phyloP scores from a whole-genome alignment of 2,113 vertebrate species.

The Silurus meridionalis region DNA sequence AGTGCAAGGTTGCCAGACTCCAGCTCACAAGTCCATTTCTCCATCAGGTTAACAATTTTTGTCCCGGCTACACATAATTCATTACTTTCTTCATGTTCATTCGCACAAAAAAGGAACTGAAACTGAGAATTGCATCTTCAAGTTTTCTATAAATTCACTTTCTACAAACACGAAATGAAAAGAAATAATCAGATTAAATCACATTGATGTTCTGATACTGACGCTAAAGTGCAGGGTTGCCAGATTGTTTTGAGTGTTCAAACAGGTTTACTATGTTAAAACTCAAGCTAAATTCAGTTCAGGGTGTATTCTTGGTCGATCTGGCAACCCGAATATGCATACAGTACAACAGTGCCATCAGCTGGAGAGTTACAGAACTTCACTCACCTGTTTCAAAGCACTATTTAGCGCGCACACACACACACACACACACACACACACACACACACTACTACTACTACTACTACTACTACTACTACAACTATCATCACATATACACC shows the following conservation, averaged over 20 bases:
- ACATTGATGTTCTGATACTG: neutral
- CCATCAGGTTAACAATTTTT: too few relatives aligned
- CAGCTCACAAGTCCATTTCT: too few relatives aligned
- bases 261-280: neutral
- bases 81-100: too few relatives aligned
- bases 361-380: neutral
- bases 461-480: too few relatives aligned
- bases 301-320: neutral
- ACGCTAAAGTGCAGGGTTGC: neutral
- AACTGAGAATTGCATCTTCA: neutral
- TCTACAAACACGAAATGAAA: neutral
- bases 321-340: neutral
- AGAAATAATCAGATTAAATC: neutral
- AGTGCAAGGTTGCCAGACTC: neutral
- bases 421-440: neutral
- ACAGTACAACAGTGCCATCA: neutral
- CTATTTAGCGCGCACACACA: too few relatives aligned
- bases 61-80: too few relatives aligned
- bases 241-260: neutral
- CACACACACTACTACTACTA: too few relatives aligned
- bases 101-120: too few relatives aligned
- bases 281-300: neutral
- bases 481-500: too few relatives aligned
- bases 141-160: neutral
- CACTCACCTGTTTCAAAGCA: neutral